Evolutionary conservation across 2,797 vertebrate genomes (phyloP).

Genomic region (Coregonus suidteri): DNA sequence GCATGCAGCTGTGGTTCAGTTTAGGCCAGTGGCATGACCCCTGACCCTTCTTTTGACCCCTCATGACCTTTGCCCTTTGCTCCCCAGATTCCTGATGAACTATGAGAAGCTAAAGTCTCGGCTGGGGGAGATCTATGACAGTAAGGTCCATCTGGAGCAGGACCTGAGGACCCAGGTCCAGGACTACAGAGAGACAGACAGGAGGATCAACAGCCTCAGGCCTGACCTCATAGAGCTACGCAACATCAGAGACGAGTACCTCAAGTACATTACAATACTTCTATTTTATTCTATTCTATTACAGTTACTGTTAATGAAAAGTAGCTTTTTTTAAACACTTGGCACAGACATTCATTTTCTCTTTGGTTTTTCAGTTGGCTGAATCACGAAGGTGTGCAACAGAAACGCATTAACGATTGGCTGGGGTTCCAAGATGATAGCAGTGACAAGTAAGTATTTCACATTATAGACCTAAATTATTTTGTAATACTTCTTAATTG

Average conservation of each 20-base stretch:
- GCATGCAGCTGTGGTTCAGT: constrained; percentile 3
- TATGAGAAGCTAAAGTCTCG: constrained; percentile 98
- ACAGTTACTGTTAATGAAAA: not conserved
- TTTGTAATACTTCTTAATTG: too few relatives aligned
- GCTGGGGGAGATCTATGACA: constrained; percentile 96
- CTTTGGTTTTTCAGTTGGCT: constrained; percentile 84
- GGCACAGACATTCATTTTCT: not conserved
- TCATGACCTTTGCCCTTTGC: constrained; percentile 12
- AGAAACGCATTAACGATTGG: constrained; percentile 98
- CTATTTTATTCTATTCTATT: not conserved
- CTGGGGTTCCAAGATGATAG: constrained; percentile 93
- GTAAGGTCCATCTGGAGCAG: constrained; percentile 95
- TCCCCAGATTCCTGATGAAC: constrained; percentile 92
- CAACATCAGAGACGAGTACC: constrained; percentile 98
- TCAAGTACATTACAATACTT: constrained; percentile 83
- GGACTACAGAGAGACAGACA: constrained; percentile 97
- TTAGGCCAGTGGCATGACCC: not conserved
- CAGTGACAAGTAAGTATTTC: constrained; percentile 86
- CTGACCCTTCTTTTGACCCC: not conserved
- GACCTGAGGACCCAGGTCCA: constrained; percentile 96
- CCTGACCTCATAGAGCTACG: constrained; percentile 96
- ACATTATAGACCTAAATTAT: not conserved
- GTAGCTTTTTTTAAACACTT: not conserved
- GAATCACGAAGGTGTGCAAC: constrained; percentile 97
- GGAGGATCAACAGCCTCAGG: constrained; percentile 97